Base-by-base conservation (phyloP, 2,888 invertebrate genomes). In the Exephanes ischioxanthus region DNA sequence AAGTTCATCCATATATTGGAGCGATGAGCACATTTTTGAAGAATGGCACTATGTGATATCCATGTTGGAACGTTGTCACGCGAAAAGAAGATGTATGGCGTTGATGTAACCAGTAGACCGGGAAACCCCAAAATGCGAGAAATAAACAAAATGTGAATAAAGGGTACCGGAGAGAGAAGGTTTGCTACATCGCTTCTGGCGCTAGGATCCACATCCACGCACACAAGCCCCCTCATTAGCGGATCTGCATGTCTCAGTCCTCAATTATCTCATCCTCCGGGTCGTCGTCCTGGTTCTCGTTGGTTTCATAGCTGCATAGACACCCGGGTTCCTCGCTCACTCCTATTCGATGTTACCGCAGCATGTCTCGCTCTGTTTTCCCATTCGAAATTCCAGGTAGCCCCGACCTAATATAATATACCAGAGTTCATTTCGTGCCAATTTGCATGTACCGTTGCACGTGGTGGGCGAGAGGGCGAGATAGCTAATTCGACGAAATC, bases 371-470 rank as follows among this genome's bases (percentile, higher is more conserved):
- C 89, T 91, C 91, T 89, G 92, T 91, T 92, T 92, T 92, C 91
- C 45, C 91, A 90, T 91, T 91, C 91, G 90, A 92, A 93, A 93
- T 93, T 93, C 90, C 91, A 91, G 91, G 90, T 92, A 92, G 92
- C 90, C 91, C 73, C 63, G 72, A 90, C 89, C 92, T 93, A 93
- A 93, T 92, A 92, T 92, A 93, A 93, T 93, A 92, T 92, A 93
- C 90, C 92, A 90, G 93, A 93, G 93, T 93, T 93, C 92, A 93
- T 93, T 93, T 92, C 91, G 92, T 92, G 92, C 91, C 93, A 93
- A 93, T 93, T 93, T 93, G 92, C 93, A 93, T 93, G 92, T 92
- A 91, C 93, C 92, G 90, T 89, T 76, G 85, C 85, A 48, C 83
- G 61, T 58, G 72, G 83, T 63, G 77, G 68, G 70, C 61, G 85